Evolutionary conservation across 2,797 vertebrate species (phyloP).

Genomic region (Epinephelus coioides): DNA sequence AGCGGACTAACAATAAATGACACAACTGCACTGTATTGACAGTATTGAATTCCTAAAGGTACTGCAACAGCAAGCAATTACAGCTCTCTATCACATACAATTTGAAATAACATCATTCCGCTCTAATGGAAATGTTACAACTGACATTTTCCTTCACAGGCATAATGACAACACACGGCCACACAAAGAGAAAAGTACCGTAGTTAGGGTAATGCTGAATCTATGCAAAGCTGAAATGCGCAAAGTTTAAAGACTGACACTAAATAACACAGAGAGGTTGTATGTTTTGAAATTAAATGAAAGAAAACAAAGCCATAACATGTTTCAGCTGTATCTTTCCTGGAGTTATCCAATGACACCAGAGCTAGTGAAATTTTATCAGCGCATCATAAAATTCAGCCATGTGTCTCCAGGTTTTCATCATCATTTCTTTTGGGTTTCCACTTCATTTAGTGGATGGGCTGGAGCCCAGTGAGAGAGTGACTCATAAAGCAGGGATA

Average conservation of each 20-base stretch:
- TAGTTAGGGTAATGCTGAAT: constrained; percentile 7
- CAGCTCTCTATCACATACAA: constrained; percentile 70
- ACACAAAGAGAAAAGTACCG: constrained; percentile 6
- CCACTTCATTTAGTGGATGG: constrained; percentile 85
- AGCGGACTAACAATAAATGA: constrained; percentile 70
- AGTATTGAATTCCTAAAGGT: constrained; percentile 75
- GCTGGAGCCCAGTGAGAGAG: constrained; percentile 63
- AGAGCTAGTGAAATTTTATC: constrained; percentile 73
- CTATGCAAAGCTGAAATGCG: background rate
- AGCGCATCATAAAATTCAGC: constrained; percentile 76
- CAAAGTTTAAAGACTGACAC: constrained; percentile 5
- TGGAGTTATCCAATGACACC: constrained; percentile 53
- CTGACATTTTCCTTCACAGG: constrained; percentile 63
- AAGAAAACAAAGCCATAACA: constrained; percentile 37
- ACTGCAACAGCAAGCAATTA: constrained; percentile 69
- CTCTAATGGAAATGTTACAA: constrained; percentile 64
- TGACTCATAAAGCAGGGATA: constrained; percentile 81
- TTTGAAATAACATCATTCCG: constrained; percentile 73
- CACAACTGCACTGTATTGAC: constrained; percentile 73
- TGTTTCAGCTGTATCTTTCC: constrained; percentile 33
- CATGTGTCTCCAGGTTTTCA: constrained; percentile 73
- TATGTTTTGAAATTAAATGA: constrained; percentile 25
- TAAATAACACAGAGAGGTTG: background rate
- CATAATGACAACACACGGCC: constrained; percentile 32
- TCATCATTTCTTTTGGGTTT: constrained; percentile 78